Conservation (phyloP, 2,797 vertebrate genomes). For the Dicrostonyx torquatus region DNA sequence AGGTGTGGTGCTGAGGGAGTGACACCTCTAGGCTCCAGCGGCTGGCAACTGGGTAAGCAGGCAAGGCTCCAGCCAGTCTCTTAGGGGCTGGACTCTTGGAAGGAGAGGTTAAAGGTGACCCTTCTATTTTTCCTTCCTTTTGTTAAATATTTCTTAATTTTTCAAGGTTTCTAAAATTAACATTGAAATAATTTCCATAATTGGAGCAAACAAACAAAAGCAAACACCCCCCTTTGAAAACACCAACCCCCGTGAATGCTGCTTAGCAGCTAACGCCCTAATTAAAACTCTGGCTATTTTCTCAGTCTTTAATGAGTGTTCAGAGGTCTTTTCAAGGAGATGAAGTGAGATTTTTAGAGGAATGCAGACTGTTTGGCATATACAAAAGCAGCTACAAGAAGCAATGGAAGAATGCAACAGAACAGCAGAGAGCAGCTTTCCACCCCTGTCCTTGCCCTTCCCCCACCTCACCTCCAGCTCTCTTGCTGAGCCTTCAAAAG, state of each 20-base stretch:
- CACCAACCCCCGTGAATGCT: background rate
- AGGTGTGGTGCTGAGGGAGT: background rate
- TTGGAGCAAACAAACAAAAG: background rate
- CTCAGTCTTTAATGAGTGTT: conserved; percentile 11
- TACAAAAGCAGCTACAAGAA: background rate
- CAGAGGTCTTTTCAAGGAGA: background rate
- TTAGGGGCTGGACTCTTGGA: background rate
- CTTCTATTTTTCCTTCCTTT: background rate
- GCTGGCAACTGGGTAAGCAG: background rate
- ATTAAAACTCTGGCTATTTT: conserved; percentile 17
- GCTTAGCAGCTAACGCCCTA: background rate
- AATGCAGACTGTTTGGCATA: background rate
- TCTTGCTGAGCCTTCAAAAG: background rate
- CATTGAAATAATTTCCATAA: background rate
- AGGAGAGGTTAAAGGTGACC: background rate
- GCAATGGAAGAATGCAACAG: background rate
- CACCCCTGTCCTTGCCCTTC: background rate
- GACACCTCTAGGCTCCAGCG: background rate
- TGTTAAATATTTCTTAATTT: background rate
- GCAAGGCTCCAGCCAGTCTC: background rate
- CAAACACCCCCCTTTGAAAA: background rate
- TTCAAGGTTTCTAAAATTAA: background rate
- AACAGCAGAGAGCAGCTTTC: background rate
- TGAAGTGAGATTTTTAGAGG: background rate
- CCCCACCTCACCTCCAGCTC: background rate